Percentiles rank a stretch among this genome's conserved stretches.
These are phyloP conservation scores for Drosophila sordidapex DNA, from an alignment of 2,888 invertebrate species.

Conservation along the genomic window DNA sequence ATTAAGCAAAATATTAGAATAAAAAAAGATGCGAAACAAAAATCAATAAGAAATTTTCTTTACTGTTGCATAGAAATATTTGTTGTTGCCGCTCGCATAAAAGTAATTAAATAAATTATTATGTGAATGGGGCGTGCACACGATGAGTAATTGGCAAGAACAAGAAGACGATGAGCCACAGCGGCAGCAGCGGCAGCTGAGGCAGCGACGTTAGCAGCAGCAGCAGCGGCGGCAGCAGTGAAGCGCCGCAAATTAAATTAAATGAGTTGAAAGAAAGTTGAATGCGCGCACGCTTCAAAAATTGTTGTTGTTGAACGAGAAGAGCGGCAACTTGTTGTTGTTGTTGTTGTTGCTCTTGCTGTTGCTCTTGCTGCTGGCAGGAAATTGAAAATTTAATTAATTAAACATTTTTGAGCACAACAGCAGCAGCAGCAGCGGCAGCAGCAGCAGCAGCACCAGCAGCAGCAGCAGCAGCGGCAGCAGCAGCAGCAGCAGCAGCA, in stretches of 20 bases:
- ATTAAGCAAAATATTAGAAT: conserved; percentile 51
- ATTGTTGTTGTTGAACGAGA: conserved; percentile 41
- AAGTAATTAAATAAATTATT: conserved; percentile 81
- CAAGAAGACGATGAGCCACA: conserved; percentile 62
- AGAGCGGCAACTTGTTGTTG: conserved; percentile 30
- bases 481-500: conserved; percentile 16
- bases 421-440: conserved; percentile 8
- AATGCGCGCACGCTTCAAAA: conserved; percentile 77
- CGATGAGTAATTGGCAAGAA: conserved; percentile 80
- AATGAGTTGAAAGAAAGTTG: conserved; percentile 81
- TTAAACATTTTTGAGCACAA: conserved; percentile 76
- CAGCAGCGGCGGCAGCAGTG: conserved; percentile 41
- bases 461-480: conserved; percentile 19
- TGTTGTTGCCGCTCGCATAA: conserved; percentile 65
- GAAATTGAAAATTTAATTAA: conserved; percentile 80
- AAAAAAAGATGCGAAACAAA: conserved; percentile 34
- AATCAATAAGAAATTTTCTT: conserved; percentile 66
- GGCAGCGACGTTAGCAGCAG: conserved; percentile 7
- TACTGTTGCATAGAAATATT: conserved; percentile 72
- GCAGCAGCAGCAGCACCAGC: neutral
- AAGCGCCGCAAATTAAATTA: conserved; percentile 80
- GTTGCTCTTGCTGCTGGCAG: conserved; percentile 50
- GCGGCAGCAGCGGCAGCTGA: conserved; percentile 17
- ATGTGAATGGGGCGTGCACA: conserved; percentile 80
- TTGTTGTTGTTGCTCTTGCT: conserved; percentile 42